Percentiles rank a stretch among this genome's conserved stretches.
Conservation (phyloP, 1,140 invertebrate genomes). For the Harpegnathos saltator region DNA sequence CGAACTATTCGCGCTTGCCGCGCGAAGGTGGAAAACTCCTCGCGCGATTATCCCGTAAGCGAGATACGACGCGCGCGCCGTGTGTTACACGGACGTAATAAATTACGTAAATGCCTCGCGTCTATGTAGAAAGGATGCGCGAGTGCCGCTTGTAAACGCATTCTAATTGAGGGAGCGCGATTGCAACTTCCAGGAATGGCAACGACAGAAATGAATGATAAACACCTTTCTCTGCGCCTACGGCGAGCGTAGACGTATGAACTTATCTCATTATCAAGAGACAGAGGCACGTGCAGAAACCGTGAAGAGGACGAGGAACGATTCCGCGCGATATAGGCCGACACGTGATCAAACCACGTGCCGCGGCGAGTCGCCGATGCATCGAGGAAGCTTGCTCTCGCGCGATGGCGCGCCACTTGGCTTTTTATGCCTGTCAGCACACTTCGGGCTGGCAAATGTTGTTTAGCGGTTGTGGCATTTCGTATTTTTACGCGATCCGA, state of each 20-base stretch:
- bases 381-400: constrained; percentile 50
- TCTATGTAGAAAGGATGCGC: not conserved
- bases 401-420: not conserved
- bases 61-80: not conserved
- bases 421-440: constrained; percentile 1
- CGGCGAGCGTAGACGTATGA: constrained; percentile 18
- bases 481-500: constrained; percentile 29
- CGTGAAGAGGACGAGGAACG: constrained; percentile 43
- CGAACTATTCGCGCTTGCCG: not conserved
- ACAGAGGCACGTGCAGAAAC: constrained; percentile 20
- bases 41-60: not conserved
- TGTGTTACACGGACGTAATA: constrained; percentile 21
- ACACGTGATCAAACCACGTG: constrained; percentile 63
- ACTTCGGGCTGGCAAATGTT: not conserved
- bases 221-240: constrained; percentile 55
- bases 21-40: not conserved
- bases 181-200: constrained; percentile 41
- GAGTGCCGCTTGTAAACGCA: not conserved
- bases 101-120: constrained; percentile 34
- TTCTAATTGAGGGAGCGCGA: constrained; percentile 27
- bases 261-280: constrained; percentile 55
- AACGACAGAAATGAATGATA: constrained; percentile 38
- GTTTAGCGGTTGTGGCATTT: constrained; percentile 19
- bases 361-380: not conserved
- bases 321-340: constrained; percentile 50